Percentiles rank a stretch among this genome's conserved stretches.
phyloP scores from a whole-genome alignment of 1,140 invertebrate species.

The Micrasema longulum region DNA sequence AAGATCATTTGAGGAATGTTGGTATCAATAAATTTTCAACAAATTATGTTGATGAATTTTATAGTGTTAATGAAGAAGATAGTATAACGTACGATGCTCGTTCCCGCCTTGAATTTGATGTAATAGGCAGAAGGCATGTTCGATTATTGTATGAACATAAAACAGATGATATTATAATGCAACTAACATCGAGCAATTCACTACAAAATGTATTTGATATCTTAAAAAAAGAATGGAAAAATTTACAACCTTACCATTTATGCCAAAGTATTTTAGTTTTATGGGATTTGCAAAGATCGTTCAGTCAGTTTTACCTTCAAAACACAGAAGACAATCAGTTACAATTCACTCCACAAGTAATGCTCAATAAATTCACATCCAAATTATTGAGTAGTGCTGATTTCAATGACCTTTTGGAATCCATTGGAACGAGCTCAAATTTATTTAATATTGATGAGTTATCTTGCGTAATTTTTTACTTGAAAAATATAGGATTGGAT shows the following conservation, averaged over 20 bases:
- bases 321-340: constrained; percentile 20
- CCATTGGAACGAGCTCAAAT: not conserved
- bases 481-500: constrained; percentile 37
- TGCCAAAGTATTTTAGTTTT: constrained; percentile 46
- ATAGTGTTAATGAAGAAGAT: not conserved
- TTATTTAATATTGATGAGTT: constrained; percentile 34
- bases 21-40: too few species aligned
- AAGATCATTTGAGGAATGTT: too few species aligned
- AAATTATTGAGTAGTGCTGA: not conserved
- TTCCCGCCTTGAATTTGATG: too few species aligned
- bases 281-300: constrained; percentile 43
- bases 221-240: constrained; percentile 22
- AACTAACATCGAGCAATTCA: constrained; percentile 40
- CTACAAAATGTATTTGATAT: constrained; percentile 46
- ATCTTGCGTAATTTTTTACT: constrained; percentile 30
- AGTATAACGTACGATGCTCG: too few species aligned
- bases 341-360: constrained; percentile 24
- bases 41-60: not conserved
- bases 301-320: constrained; percentile 18
- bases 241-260: constrained; percentile 34
- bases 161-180: constrained; percentile 34
- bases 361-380: constrained; percentile 27
- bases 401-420: constrained; percentile 10
- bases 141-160: constrained; percentile 37
- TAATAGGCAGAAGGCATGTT: too few species aligned